phyloP scores from a whole-genome alignment of 2,888 invertebrate genomes.

The Caenorhabditis afra region DNA sequence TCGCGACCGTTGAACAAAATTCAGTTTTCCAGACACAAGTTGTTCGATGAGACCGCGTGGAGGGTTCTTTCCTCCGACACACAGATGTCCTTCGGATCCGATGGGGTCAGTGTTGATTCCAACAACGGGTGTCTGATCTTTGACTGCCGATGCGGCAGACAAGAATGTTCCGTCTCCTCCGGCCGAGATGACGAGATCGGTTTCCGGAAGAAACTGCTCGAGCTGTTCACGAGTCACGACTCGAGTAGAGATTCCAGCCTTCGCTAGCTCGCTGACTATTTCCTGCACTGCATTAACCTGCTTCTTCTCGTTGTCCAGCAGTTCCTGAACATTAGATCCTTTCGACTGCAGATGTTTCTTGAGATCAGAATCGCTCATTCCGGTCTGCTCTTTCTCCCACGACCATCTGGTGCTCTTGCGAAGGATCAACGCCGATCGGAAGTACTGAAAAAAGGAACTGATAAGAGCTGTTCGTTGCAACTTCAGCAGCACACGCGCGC shows the following conservation, averaged over 20 bases:
- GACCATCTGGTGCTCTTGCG: conserved; percentile 67
- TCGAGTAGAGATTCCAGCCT: conserved; percentile 66
- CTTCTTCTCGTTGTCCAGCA: conserved; percentile 62
- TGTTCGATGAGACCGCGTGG: conserved; percentile 81
- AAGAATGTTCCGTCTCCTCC: conserved; percentile 80
- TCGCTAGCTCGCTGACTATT: conserved; percentile 57
- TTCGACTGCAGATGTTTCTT: conserved; percentile 61
- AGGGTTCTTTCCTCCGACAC: conserved; percentile 75
- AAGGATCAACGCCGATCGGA: conserved; percentile 63
- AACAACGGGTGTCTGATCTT: conserved; percentile 75
- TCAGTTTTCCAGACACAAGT: conserved; percentile 84
- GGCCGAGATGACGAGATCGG: conserved; percentile 77
- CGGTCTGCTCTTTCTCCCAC: conserved; percentile 65
- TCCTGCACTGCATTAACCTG: conserved; percentile 63
- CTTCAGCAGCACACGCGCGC: background rate
- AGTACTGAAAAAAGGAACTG: conserved; percentile 50
- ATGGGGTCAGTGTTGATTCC: conserved; percentile 79
- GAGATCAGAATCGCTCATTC: conserved; percentile 51
- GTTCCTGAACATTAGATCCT: conserved; percentile 57
- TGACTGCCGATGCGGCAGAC: conserved; percentile 74
- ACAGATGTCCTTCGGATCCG: conserved; percentile 79
- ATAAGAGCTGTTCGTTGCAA: background rate
- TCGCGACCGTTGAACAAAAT: conserved; percentile 89
- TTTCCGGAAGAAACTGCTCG: conserved; percentile 61
- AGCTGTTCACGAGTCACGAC: conserved; percentile 67